Evolutionary conservation across 2,797 vertebrate genomes (phyloP).

Genomic region (Siniperca undulata): DNA sequence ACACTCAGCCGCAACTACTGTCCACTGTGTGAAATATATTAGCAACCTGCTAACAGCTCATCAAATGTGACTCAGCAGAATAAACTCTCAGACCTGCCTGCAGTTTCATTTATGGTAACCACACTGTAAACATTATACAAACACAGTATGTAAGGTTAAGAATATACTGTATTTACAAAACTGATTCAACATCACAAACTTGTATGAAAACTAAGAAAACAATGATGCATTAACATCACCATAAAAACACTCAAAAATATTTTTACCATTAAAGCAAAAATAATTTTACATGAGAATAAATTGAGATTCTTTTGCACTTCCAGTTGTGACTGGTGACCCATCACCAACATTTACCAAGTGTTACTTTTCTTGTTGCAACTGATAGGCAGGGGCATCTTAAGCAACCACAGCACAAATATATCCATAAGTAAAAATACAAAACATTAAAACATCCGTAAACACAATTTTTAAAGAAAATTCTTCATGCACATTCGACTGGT

Average conservation of each 20-base stretch:
- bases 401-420: slow-evolving; percentile 71
- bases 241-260: slow-evolving; percentile 42
- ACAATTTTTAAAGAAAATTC: slow-evolving; percentile 31
- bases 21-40: slow-evolving; percentile 13
- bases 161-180: slow-evolving; percentile 72
- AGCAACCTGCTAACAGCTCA: slow-evolving; percentile 22
- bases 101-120: slow-evolving; percentile 68
- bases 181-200: slow-evolving; percentile 56
- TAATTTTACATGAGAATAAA: slow-evolving; percentile 41
- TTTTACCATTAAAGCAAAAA: slow-evolving; percentile 37
- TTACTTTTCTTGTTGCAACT: slow-evolving; percentile 34
- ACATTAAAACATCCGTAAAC: slow-evolving; percentile 49
- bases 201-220: slow-evolving; percentile 66
- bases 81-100: slow-evolving; percentile 65
- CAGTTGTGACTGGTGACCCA: slow-evolving; percentile 76
- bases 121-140: slow-evolving; percentile 68
- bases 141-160: slow-evolving; percentile 49
- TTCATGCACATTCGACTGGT: slow-evolving; percentile 74
- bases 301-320: slow-evolving; percentile 78
- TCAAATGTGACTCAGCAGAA: slow-evolving; percentile 42
- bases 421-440: slow-evolving; percentile 70
- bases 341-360: slow-evolving; percentile 18
- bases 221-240: slow-evolving; percentile 43
- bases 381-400: slow-evolving; percentile 44
- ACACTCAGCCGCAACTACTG: slow-evolving; percentile 2